Evolutionary conservation across 2,113 vertebrate species (phyloP).

Genomic region (Psilopsiagon aurifrons): DNA sequence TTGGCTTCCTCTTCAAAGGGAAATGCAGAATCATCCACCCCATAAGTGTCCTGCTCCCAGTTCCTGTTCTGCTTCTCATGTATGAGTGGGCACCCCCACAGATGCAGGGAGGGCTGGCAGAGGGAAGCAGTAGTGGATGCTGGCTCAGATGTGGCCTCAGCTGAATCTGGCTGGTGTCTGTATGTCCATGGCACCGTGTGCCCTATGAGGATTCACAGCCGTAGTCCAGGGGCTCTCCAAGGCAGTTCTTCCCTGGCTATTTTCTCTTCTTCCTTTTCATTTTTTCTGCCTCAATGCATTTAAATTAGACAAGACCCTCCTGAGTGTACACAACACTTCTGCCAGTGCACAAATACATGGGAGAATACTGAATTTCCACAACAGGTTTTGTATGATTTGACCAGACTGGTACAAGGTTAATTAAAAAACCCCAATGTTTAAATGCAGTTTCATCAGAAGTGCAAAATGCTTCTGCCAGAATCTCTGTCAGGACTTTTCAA

Average conservation of each 20-base stretch:
- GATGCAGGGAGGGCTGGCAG: fast-evolving
- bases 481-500: not conserved
- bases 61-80: not conserved
- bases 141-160: too few relatives aligned
- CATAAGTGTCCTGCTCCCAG: fast-evolving
- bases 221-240: fast-evolving
- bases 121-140: not conserved
- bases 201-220: fast-evolving
- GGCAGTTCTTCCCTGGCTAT: fast-evolving
- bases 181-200: fast-evolving
- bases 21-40: too few relatives aligned
- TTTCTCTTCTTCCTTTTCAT: not conserved
- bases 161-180: not conserved
- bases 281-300: not conserved
- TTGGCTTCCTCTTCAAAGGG: not conserved
- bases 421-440: not conserved
- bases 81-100: fast-evolving
- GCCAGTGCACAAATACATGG: not conserved
- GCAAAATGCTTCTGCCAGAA: not conserved
- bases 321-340: not conserved
- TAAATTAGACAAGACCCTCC: not conserved
- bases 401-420: not conserved
- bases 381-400: not conserved
- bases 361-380: not conserved
- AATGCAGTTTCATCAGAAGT: conserved; percentile 27